Evolutionary conservation across 2,888 invertebrate species (phyloP).

Genomic region (Micoletzkya japonica): DNA sequence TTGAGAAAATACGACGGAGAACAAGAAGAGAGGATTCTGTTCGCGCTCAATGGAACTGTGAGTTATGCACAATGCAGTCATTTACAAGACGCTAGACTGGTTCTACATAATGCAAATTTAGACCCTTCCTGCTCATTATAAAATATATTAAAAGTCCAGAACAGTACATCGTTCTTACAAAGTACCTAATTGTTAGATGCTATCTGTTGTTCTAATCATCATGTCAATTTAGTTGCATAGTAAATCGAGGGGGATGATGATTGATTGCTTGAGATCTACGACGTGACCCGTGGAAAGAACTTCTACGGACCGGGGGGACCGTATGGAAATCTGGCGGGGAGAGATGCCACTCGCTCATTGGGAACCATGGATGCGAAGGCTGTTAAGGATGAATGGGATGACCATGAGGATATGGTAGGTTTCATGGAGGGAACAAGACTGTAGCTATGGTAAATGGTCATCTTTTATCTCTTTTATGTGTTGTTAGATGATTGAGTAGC

Average conservation of each 20-base stretch:
- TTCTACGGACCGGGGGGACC: conserved; percentile 60
- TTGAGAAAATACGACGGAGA: conserved; percentile 58
- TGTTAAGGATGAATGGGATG: conserved; percentile 55
- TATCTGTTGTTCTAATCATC: no score
- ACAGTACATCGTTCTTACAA: no score
- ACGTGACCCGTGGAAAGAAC: conserved; percentile 54
- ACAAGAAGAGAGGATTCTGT: conserved; percentile 55
- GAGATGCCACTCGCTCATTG: conserved; percentile 59
- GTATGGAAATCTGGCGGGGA: conserved; percentile 53
- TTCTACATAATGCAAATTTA: not conserved
- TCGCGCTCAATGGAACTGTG: conserved; percentile 56
- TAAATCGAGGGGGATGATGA: not conserved
- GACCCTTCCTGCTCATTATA: not conserved
- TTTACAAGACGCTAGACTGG: not conserved
- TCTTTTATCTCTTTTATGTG: no score
- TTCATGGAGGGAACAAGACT: not conserved
- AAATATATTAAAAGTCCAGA: no score
- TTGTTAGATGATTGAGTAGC: not conserved
- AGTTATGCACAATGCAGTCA: conserved; percentile 31
- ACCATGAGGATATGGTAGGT: conserved; percentile 41
- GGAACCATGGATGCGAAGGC: conserved; percentile 55
- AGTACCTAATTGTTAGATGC: no score
- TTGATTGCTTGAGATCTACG: conserved; percentile 50
- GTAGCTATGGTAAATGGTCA: no score
- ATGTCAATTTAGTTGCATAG: no score